Conservation (phyloP, 2,113 vertebrate species). For the Calypte anna region DNA sequence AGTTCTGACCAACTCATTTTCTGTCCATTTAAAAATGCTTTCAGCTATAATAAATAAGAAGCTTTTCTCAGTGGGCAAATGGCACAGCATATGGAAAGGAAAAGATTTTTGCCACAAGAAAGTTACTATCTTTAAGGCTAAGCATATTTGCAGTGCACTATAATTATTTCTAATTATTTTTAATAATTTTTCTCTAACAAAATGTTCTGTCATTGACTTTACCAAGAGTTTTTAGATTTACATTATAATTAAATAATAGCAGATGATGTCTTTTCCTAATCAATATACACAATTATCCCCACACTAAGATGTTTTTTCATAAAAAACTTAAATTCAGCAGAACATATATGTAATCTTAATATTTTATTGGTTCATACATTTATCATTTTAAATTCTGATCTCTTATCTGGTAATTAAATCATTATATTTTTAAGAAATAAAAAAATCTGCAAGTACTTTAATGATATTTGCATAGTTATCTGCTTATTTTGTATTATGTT, state of each 20-base stretch:
- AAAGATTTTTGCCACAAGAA: not conserved
- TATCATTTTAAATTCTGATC: not conserved
- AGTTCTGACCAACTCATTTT: conserved; percentile 29
- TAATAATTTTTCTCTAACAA: not conserved
- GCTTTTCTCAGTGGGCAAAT: conserved; percentile 23
- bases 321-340: not conserved
- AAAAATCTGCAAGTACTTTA: not conserved
- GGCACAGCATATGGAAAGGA: not conserved
- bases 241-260: not conserved
- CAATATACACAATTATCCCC: not conserved
- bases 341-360: not conserved
- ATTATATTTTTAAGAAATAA: not conserved
- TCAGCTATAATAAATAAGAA: conserved; percentile 44
- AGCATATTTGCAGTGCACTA: not conserved
- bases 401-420: not conserved
- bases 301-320: not conserved
- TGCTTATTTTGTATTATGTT: not conserved
- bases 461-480: not conserved
- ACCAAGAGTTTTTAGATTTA: not conserved
- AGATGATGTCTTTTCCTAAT: not conserved
- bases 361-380: not conserved
- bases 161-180: not conserved
- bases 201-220: not conserved
- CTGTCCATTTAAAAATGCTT: conserved; percentile 22
- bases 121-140: not conserved